Percentiles rank a stretch among this genome's conserved stretches.
Conservation (phyloP, 2,888 invertebrate genomes). For the Anodontia alba region DNA sequence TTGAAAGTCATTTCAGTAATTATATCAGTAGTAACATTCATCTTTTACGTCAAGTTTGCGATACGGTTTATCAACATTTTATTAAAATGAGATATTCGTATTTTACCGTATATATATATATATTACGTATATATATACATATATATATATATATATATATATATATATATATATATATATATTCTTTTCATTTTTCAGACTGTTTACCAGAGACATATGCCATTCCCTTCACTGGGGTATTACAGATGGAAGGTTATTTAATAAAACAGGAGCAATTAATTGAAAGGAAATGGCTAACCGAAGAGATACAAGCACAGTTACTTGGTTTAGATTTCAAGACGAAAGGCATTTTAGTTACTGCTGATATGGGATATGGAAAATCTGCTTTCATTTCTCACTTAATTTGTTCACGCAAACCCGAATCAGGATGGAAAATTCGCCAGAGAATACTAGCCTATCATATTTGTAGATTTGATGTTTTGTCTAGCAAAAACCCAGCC, state of each 20-base stretch:
- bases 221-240: background rate
- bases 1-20: no score
- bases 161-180: background rate
- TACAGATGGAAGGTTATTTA: background rate
- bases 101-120: no score
- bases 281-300: background rate
- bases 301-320: background rate
- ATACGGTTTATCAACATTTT: no score
- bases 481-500: background rate
- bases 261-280: background rate
- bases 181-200: no score
- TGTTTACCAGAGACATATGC: background rate
- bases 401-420: background rate
- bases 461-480: background rate
- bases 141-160: no score
- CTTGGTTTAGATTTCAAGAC: background rate
- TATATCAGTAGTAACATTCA: no score
- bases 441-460: background rate
- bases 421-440: background rate
- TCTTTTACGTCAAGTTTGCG: no score
- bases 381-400: background rate
- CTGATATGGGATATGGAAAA: conserved; percentile 4
- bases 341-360: conserved; percentile 2
- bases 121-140: no score
- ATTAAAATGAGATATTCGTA: no score